Percentiles rank a stretch among this genome's conserved stretches.
Evolutionary conservation across 1,140 invertebrate species (phyloP).

Genomic region (Battus philenor): DNA sequence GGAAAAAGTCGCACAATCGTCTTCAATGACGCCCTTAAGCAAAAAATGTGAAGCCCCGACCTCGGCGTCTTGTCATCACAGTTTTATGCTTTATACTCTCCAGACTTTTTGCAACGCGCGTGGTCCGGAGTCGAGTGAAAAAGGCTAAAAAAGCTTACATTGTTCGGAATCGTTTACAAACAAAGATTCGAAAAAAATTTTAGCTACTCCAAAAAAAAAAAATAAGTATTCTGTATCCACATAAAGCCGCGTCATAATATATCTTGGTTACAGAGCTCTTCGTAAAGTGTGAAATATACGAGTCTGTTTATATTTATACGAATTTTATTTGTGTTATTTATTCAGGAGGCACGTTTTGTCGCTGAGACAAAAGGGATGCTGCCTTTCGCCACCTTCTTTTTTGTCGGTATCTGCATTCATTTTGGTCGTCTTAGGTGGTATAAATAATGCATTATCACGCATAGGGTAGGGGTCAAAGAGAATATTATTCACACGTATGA

Average conservation of each 20-base stretch:
- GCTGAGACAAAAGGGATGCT: slow-evolving; percentile 49
- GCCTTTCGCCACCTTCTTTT: slow-evolving; percentile 44
- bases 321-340: slow-evolving; percentile 70
- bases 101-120: slow-evolving; percentile 25
- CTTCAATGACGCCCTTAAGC: slow-evolving; percentile 13
- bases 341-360: slow-evolving; percentile 61
- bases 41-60: slow-evolving; percentile 20
- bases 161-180: slow-evolving; percentile 61
- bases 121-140: slow-evolving; percentile 25
- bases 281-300: slow-evolving; percentile 67
- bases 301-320: slow-evolving; percentile 67
- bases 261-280: slow-evolving; percentile 53
- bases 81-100: slow-evolving; percentile 23
- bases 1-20: slow-evolving; percentile 21
- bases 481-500: slow-evolving; percentile 51
- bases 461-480: slow-evolving; percentile 42
- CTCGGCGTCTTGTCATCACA: slow-evolving; percentile 24
- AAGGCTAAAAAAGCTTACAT: slow-evolving; percentile 39
- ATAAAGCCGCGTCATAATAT: slow-evolving; percentile 59
- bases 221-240: too few relatives aligned
- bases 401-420: slow-evolving; percentile 63
- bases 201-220: slow-evolving; percentile 40
- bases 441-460: slow-evolving; percentile 74
- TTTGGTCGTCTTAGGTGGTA: slow-evolving; percentile 61
- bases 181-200: slow-evolving; percentile 57